Base-by-base conservation (phyloP, 2,888 invertebrate genomes). In the Metopia argyrocephala region DNA sequence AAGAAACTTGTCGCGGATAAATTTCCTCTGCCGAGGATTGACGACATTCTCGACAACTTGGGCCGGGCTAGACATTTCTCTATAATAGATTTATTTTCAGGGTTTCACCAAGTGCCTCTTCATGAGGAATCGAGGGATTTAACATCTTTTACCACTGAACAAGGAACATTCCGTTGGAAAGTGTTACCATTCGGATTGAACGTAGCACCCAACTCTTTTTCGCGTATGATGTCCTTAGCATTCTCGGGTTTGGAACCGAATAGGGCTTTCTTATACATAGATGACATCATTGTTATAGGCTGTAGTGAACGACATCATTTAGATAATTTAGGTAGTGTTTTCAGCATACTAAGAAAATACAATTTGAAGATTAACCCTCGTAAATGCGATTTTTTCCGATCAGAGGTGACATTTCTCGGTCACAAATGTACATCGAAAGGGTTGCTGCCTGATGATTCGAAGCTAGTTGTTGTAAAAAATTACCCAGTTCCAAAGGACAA, bases 151-250 rank as follows among this genome's bases (percentile, higher is more conserved):
- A 61, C 21, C 20, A 61, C 61, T 15, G 61, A 61, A 21, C 7
- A 45, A 21, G 45, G 61, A 2, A 5, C 45, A 6, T 61, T 61
- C 48, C 18, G 57, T 12, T 65, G 46, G 57, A 75, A 66, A 57
- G 65, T 38, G 56, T 27, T 85, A 5, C 85, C 85, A 18, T 86
- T 85, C 75, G 85, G 85, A 3, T 59, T 85, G n/a, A 82, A 78
- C n/a, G 78, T 86, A 85, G 68, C 56, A 5, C 56, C 56, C 6
- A 56, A 56, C 6, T 56, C 56, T 6, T 56, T 56, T 56, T 78
- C 79, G 48, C 23, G 85, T 59, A 85, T 86, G 84, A 85, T 86
- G 86, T 75, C 82, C 2, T 79, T 85, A 3, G 84, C 85, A 23
- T 85, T 86, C 65, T 76, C 84, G 12, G 83, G 83, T 9, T 48